phyloP scores from a whole-genome alignment of 1,140 invertebrate species.

The Sycobia sp. region DNA sequence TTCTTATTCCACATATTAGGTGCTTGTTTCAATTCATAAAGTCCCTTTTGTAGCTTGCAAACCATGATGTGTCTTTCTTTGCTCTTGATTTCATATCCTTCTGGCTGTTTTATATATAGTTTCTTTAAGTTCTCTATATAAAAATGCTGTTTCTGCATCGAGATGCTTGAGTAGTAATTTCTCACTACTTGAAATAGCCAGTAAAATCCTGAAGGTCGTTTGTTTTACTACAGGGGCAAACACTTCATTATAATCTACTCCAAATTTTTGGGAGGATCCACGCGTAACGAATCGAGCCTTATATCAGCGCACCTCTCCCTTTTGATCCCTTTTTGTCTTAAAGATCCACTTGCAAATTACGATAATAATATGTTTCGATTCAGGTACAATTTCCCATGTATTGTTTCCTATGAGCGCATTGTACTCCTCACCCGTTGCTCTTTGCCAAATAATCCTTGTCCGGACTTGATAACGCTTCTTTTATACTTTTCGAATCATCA shows the following conservation, averaged over 20 bases:
- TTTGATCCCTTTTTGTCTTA: background rate
- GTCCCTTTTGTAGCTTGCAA: background rate
- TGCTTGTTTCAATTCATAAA: slow-evolving; percentile 8
- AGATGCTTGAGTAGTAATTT: background rate
- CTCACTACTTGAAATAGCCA: background rate
- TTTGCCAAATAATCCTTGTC: slow-evolving; percentile 1
- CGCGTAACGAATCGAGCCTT: slow-evolving; percentile 4
- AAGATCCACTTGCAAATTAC: slow-evolving; percentile 1
- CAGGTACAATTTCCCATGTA: background rate
- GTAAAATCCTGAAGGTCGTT: background rate
- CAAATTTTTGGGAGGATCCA: slow-evolving; percentile 9
- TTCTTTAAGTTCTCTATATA: background rate
- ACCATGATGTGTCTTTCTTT: background rate
- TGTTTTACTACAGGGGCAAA: slow-evolving; percentile 1
- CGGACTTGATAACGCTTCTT: too few species aligned
- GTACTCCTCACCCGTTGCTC: slow-evolving; percentile 3
- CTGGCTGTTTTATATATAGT: background rate
- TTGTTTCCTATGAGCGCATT: background rate
- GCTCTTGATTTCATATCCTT: background rate
- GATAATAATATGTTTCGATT: background rate
- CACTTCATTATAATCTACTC: background rate
- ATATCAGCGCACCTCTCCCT: background rate
- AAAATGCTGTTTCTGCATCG: background rate
- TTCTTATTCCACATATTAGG: slow-evolving; percentile 1
- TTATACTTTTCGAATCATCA: too few species aligned